These are phyloP conservation scores for Gymnocephalus cernua DNA, from an alignment of 2,113 vertebrate species.

Conservation along the genomic window DNA sequence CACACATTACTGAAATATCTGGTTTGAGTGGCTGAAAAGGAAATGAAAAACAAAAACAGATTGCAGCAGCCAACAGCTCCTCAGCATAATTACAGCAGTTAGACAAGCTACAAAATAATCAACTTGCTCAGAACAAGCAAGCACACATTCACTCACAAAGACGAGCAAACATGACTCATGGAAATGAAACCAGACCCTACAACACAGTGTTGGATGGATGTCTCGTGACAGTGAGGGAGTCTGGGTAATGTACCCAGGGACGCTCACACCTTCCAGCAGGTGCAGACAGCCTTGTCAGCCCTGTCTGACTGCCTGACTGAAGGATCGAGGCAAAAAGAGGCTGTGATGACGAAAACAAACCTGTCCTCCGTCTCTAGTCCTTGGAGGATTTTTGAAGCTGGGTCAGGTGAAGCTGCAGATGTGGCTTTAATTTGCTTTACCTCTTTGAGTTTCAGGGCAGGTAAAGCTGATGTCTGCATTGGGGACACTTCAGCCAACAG, in stretches of 20 bases:
- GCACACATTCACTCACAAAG: slow-evolving; percentile 37
- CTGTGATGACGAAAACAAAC: slow-evolving; percentile 29
- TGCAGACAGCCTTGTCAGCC: slow-evolving; percentile 47
- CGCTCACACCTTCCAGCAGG: slow-evolving; percentile 56
- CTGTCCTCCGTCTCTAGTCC: not conserved
- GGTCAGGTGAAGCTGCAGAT: not conserved
- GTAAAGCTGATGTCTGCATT: slow-evolving; percentile 5
- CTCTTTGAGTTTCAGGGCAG: slow-evolving; percentile 36
- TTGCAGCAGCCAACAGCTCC: slow-evolving; percentile 49
- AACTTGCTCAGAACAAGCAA: slow-evolving; percentile 39
- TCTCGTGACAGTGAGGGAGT: slow-evolving; percentile 56
- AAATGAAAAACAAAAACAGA: slow-evolving; percentile 62
- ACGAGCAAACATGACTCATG: slow-evolving; percentile 63
- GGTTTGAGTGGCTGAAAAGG: slow-evolving; percentile 39
- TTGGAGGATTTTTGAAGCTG: slow-evolving; percentile 20
- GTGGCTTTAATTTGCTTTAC: slow-evolving; percentile 39
- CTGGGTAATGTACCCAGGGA: slow-evolving; percentile 43
- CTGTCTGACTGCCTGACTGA: slow-evolving; percentile 46
- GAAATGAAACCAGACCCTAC: slow-evolving; percentile 64
- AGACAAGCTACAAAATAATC: slow-evolving; percentile 60
- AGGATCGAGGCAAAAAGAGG: slow-evolving; percentile 7
- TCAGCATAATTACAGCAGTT: slow-evolving; percentile 51
- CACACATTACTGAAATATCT: slow-evolving; percentile 18
- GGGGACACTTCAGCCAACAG: slow-evolving; percentile 19
- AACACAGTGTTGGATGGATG: slow-evolving; percentile 33